Evolutionary conservation across 2,797 vertebrate genomes (phyloP), one percentile per base, ranked within the genome.

Genomic region (Salmo trutta): DNA sequence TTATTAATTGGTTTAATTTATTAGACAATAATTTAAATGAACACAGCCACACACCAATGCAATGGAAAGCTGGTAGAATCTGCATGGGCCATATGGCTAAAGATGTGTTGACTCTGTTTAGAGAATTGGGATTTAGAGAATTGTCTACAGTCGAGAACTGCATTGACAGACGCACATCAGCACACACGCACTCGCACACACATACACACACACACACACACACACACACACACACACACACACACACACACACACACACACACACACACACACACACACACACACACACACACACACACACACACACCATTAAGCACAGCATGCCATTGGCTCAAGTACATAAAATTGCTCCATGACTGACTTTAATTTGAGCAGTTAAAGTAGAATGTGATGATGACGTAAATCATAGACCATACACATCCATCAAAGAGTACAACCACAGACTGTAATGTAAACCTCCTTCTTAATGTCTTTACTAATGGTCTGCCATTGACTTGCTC

Each of bases 311-410:
- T 29, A 54, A 54, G 27, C 71, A 72, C 52, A 54, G 71, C 71
- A 72, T 29, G 71, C 5, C 5, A 27, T 72, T 72, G 71, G 51
- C 52, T 70, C 68, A 36, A 70, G 68, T 21, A 70, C 68, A 70
- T 12, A 70, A 12, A 70, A 70, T 70, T 41, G n/a, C 68, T 70
- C 33, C 36, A 70, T 70, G 36, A 70, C 68, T 72, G 52, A 54
- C 47, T 72, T 72, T 72, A 29, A 56, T 72, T 19, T 1, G 47
- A 52, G 70, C 70, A 24, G 15, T 51, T 53, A 0, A 72, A 14
- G n/a, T 36, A 70, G 36, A 24, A 72, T n/a, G 19, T 8, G n/a
- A 17, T 59, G 56, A n/a, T 59, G 56, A 27, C 27, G 14, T 14
- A 52, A 27, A 53, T 72, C 47, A 52, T 52, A 53, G 16, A 19